Conservation (phyloP, 2,113 vertebrate genomes). For the Triplophysa rosa region DNA sequence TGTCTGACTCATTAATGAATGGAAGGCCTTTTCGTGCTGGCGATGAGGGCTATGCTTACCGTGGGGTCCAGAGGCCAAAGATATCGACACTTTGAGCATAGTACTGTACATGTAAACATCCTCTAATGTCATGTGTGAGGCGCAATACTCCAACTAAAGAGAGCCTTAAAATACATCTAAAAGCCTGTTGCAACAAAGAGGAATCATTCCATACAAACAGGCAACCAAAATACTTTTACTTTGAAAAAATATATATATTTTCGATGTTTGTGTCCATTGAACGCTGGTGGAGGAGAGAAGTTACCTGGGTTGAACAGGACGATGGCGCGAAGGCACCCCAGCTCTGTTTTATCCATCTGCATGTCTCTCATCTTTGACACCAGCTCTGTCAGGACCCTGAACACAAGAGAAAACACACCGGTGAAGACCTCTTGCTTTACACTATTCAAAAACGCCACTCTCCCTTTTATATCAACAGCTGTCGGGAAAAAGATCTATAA, state of each 20-base stretch:
- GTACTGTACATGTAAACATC: too few relatives aligned
- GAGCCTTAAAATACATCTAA: too few relatives aligned
- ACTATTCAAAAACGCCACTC: neutral
- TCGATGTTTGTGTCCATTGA: too few relatives aligned
- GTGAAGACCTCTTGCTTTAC: neutral
- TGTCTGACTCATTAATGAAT: conserved; percentile 24
- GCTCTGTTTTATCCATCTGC: conserved; percentile 99
- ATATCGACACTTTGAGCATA: neutral
- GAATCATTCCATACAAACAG: too few relatives aligned
- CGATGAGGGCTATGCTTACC: neutral
- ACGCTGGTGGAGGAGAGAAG: neutral
- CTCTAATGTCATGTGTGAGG: too few relatives aligned
- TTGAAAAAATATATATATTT: too few relatives aligned
- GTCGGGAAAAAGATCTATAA: neutral
- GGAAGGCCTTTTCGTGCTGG: neutral
- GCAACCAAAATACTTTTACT: too few relatives aligned
- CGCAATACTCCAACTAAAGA: too few relatives aligned
- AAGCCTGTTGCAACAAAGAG: too few relatives aligned
- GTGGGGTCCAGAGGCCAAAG: neutral
- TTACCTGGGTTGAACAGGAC: conserved; percentile 97
- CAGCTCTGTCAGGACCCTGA: conserved; percentile 94
- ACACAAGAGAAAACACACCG: conserved; percentile 34
- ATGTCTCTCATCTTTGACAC: conserved; percentile 99
- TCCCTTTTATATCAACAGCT: neutral
- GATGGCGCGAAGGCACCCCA: conserved; percentile 95